Base-by-base conservation (phyloP, 2,797 vertebrate species). In the Limnodromus scolopaceus region DNA sequence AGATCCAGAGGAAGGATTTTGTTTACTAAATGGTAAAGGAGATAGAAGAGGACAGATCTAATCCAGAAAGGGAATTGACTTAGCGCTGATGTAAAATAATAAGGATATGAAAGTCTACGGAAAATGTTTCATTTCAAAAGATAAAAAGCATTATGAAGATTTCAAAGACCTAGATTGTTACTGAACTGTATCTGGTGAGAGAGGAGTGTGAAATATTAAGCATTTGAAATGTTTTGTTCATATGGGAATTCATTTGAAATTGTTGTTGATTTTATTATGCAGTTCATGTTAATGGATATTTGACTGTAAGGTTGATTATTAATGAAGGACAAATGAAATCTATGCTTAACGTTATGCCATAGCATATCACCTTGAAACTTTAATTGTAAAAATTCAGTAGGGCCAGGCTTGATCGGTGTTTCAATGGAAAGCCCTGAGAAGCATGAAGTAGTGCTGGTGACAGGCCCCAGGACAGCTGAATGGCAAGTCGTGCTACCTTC, bases 181-280 rank as follows among this genome's bases (percentile, higher is more conserved):
- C 77, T 87, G 88, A 93, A 82, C 85, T 92, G 16, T 65, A 45
- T 92, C 86, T 93, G 80, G 58, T 87, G 83, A 66, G 88, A 79
- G 74, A 76, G 69, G 46, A 87, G 46, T 75, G 70, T 95, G 92
- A 96, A 96, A 92, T 93, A 96, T 65, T 92, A 93, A 95, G 81
- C 90, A 91, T 82, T 87, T 91, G 88, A 96, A 95, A 81, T 94
- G 91, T 92, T 89, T 94, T 90, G 89, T 88, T 96, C 95, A 58
- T 86, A 63, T 69, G 94, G 95, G 95, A 96, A 92, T 96, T 96
- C 24, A 92, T 96, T 95, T 94, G 80, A 97, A 96, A 95, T 94
- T 96, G 85, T 97, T 96, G 95, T 95, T 96, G 95, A 92, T 95
- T 96, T 94, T 97, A 94, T 96, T 97, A 96, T 96, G 92, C 88